Conservation (phyloP, 1,140 invertebrate species). For the Mercenaria mercenaria region DNA sequence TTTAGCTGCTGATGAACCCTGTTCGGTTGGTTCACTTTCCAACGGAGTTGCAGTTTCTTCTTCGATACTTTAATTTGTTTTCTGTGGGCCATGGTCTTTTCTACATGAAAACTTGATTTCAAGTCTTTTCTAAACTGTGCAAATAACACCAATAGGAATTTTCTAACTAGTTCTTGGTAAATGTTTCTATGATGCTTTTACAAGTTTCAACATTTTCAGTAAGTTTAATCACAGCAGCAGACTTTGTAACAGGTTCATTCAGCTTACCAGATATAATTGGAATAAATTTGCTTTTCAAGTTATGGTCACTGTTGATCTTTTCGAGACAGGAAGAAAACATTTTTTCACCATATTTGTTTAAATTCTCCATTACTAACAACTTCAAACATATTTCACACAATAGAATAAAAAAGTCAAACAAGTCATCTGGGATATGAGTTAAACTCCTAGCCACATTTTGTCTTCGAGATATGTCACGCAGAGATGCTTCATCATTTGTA, state of each 20-base stretch:
- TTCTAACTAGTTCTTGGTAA: background rate
- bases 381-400: background rate
- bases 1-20: too few relatives aligned
- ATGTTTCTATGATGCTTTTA: background rate
- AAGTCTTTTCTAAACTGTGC: slow-evolving; percentile 8
- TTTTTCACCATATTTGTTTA: background rate
- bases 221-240: background rate
- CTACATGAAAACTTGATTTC: background rate
- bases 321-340: background rate
- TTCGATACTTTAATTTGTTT: background rate
- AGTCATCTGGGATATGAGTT: background rate
- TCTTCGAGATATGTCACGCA: background rate
- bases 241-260: too few relatives aligned
- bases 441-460: background rate
- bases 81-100: slow-evolving; percentile 9
- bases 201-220: background rate
- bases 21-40: too few relatives aligned
- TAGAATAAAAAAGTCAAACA: background rate
- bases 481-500: background rate
- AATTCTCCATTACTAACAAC: background rate
- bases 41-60: too few relatives aligned
- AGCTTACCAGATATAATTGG: too few relatives aligned
- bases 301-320: too few relatives aligned
- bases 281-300: too few relatives aligned
- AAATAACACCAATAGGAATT: background rate